These are phyloP conservation scores for Bufo bufo DNA, from an alignment of 2,113 vertebrate genomes.

Conservation along the genomic window DNA sequence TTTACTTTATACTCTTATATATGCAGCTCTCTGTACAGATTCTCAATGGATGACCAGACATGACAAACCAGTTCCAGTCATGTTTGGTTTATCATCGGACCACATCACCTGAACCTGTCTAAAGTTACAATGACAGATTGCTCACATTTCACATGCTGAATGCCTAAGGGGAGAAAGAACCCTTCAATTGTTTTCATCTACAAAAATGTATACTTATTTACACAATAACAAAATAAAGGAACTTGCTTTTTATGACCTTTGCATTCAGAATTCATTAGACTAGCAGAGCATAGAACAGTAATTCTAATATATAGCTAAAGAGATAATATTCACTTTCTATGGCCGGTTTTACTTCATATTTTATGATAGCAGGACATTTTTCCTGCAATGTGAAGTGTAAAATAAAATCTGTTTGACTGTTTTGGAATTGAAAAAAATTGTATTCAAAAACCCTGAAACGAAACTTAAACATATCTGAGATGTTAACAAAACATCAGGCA, in stretches of 20 bases:
- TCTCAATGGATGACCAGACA: slow-evolving; percentile 80
- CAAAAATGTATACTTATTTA: slow-evolving; percentile 84
- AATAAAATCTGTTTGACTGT: not conserved
- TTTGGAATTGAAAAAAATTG: slow-evolving; percentile 29
- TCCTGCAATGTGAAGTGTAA: slow-evolving; percentile 24
- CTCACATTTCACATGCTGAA: slow-evolving; percentile 91
- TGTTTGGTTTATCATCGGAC: slow-evolving; percentile 78
- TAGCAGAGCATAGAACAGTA: slow-evolving; percentile 66
- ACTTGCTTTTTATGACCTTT: slow-evolving; percentile 70
- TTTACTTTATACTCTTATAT: slow-evolving; percentile 69
- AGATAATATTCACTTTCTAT: slow-evolving; percentile 71
- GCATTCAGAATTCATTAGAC: slow-evolving; percentile 35
- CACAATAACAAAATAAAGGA: slow-evolving; percentile 84
- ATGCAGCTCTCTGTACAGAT: slow-evolving; percentile 73
- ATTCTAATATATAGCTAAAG: slow-evolving; percentile 70
- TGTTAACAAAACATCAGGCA: slow-evolving; percentile 42
- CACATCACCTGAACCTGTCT: slow-evolving; percentile 83
- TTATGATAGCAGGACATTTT: not conserved
- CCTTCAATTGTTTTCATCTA: slow-evolving; percentile 80
- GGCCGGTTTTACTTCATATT: slow-evolving; percentile 4
- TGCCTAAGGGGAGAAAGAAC: slow-evolving; percentile 77
- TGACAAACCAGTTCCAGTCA: slow-evolving; percentile 75
- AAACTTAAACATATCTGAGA: slow-evolving; percentile 21
- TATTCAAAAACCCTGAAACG: slow-evolving; percentile 59
- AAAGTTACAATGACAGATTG: slow-evolving; percentile 78